Conservation (phyloP, 2,888 invertebrate genomes). For the Scrobipalpa atriplicella region DNA sequence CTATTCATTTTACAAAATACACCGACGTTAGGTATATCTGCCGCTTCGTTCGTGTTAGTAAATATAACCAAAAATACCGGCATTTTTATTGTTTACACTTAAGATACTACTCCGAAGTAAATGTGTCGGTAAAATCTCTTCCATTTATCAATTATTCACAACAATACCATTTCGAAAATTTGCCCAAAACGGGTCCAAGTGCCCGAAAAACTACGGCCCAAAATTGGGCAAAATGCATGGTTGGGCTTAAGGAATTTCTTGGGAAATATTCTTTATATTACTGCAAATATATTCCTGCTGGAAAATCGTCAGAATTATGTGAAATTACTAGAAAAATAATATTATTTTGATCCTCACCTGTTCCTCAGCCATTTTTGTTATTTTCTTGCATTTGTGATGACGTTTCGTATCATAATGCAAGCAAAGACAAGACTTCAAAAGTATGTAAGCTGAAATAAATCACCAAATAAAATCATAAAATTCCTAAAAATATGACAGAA, state of each 20-base stretch:
- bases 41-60: constrained; percentile 26
- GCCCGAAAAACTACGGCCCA: constrained; percentile 14
- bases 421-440: no score
- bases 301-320: constrained; percentile 53
- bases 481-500: no score
- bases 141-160: neutral
- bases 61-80: constrained; percentile 73
- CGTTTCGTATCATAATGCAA: constrained; percentile 55
- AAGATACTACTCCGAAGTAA: neutral
- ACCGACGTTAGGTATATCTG: neutral
- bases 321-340: constrained; percentile 58
- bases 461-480: no score
- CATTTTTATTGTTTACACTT: constrained; percentile 35
- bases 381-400: constrained; percentile 73
- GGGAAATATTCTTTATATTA: neutral
- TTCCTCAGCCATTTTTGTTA: constrained; percentile 90
- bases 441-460: no score
- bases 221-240: neutral
- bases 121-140: neutral
- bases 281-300: neutral
- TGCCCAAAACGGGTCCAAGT: constrained; percentile 7
- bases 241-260: neutral
- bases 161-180: neutral
- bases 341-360: constrained; percentile 86
- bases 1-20: neutral